Base-by-base conservation (phyloP, 1,140 invertebrate species). In the Aleiodes sp. region DNA sequence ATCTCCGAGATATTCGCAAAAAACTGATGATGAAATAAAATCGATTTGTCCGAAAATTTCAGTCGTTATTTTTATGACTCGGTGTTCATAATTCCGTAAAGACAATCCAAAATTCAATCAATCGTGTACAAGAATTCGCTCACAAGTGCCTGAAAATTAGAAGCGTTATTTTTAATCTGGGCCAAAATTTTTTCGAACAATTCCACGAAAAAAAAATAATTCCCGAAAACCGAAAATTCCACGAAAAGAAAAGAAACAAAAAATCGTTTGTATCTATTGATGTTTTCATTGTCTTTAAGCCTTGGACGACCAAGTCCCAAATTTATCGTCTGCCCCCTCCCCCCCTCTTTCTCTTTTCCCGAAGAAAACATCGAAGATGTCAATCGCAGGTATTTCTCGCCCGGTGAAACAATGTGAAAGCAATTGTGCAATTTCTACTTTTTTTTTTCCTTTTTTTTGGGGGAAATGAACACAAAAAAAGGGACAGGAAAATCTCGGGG, bases 231-330 rank as follows among this genome's bases (percentile, higher is more conserved):
- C n/a, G n/a, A 19, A 24, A 52, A 4, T 52, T 52, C 46, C 21
- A 4, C 26, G 46, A 52, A 52, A 9, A 12, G 26, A 21, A 52
- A 52, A 52, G 2, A 21, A n/a, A n/a, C 26, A 52, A 52, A n/a
- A 52, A 52, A 52, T 52, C 46, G 46, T 52, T 52, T 52, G 46
- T 52, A 52, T 52, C 46, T 52, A 52, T 52, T 52, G 46, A 52
- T 52, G 46, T 52, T 24, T 52, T 9, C 21, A 24, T 52, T 52
- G 46, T 52, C 46, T 52, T 52, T 52, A 52, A 52, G 21, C 12
- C n/a, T 52, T 52, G 16, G 16, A 52, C 19, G 46, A 52, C n/a
- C 46, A 52, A 52, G 46, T 52, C 16, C 1, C 1, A 59, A 59
- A 59, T 59, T 59, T 59, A 59, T 59, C 29, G 56, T 12, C 56